A percentile compares a stretch with the other conserved stretches of the same genome.
Evolutionary conservation across 2,797 vertebrate species (phyloP).

Genomic region (Pseudochaenichthys georgianus): DNA sequence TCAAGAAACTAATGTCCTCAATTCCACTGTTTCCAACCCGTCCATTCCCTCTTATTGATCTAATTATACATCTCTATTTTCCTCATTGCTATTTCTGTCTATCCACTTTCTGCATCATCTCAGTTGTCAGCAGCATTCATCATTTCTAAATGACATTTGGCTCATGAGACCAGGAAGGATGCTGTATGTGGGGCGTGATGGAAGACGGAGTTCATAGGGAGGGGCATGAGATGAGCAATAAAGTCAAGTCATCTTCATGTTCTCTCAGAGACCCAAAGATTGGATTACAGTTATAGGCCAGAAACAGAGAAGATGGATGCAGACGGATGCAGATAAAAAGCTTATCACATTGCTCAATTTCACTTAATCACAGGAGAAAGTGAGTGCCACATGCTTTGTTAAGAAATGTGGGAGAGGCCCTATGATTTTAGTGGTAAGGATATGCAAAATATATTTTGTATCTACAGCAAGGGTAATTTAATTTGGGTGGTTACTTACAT

Average conservation of each 20-base stretch:
- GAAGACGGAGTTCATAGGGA: conserved; percentile 35
- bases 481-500: conserved; percentile 36
- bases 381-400: conserved; percentile 14
- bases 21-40: background rate
- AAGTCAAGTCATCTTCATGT: conserved; percentile 44
- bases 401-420: conserved; percentile 24
- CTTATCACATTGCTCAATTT: background rate
- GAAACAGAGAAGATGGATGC: conserved; percentile 53
- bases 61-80: conserved; percentile 19
- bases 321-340: conserved; percentile 43
- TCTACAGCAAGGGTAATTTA: conserved; percentile 47
- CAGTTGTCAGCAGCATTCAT: conserved; percentile 50
- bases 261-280: conserved; percentile 60
- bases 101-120: conserved; percentile 32
- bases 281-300: conserved; percentile 66
- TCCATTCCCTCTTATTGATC: background rate
- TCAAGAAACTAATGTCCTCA: background rate
- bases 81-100: conserved; percentile 23
- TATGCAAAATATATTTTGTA: conserved; percentile 48
- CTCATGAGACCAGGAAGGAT: conserved; percentile 57
- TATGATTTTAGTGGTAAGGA: conserved; percentile 39
- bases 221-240: conserved; percentile 36
- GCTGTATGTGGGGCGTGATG: conserved; percentile 45
- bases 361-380: conserved; percentile 4
- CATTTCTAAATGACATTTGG: conserved; percentile 69